Evolutionary conservation across 2,113 vertebrate species (phyloP), one percentile per base, ranked within the genome.

Genomic region (Oxygymnocypris stewartii): DNA sequence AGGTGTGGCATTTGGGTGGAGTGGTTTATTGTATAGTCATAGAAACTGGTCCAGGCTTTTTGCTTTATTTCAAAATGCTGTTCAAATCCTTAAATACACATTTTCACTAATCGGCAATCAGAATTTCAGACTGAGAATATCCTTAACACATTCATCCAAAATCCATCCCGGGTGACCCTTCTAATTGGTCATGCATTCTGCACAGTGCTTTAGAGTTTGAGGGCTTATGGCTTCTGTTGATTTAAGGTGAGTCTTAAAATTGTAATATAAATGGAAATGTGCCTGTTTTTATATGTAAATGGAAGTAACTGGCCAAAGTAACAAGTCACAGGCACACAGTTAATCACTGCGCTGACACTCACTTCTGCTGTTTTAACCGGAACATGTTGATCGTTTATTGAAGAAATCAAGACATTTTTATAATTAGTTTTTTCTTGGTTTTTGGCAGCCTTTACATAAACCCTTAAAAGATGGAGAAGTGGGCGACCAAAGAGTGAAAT

Each of bases 251-350:
- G 76, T 78, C 76, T 54, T 78, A 78, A 54, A 78, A 78, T 78
- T 78, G 49, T 54, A 78, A 78, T 78, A 78, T 78, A 78, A 84
- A 65, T 84, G 76, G 51, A 59, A 61, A 82, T 84, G 76, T 80
- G 81, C 79, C 84, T 83, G 88, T 67, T 85, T 54, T 85, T 80
- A 69, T 69, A 71, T 81, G 63, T 73, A 25, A 76, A 74, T 83
- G 83, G 8, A 28, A 35, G 49, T 78, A 78, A 78, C 49, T 78
- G 47, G 25, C 47, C 51, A 54, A 28, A 76, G 49, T 78, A 78
- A 78, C 49, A 51, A 28, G 35, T 54, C 76, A 54, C 25, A 31
- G 9, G 49, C 47, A 20, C 44, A 31, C 44, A n/a, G 25, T 51
- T 51, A 31, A 49, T 78, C 76, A 74, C 13, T 25, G 73, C 9